Conservation (phyloP, 2,113 vertebrate species). For the Dicerorhinus sumatrensis region DNA sequence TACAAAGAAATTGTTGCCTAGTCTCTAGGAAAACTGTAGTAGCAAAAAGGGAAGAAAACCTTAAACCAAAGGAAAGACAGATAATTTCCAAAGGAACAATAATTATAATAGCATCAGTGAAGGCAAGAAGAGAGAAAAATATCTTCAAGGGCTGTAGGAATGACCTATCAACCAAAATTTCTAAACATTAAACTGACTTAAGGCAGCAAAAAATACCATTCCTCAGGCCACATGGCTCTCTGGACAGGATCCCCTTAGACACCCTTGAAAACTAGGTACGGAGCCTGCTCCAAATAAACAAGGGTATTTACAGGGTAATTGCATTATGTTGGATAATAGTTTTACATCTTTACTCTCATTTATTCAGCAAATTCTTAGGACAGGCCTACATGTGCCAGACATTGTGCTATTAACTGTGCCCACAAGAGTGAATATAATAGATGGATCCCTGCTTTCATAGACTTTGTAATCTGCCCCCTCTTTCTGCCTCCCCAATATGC, state of each 20-base stretch:
- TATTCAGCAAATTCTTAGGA: not conserved
- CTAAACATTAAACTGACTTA: not conserved
- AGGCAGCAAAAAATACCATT: no score
- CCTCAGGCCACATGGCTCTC: not conserved
- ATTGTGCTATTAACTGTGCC: not conserved
- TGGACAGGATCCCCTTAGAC: no score
- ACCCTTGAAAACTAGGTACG: not conserved
- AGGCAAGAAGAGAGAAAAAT: not conserved
- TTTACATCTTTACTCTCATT: not conserved
- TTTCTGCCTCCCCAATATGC: not conserved
- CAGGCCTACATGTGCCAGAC: not conserved
- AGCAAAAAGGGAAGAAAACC: not conserved
- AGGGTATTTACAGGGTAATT: not conserved
- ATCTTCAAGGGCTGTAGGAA: not conserved
- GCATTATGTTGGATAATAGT: not conserved
- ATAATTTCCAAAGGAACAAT: not conserved
- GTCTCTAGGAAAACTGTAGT: not conserved
- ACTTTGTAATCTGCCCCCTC: no score
- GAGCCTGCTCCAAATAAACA: not conserved
- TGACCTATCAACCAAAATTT: not conserved
- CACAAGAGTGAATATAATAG: not conserved
- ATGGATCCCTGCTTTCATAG: not conserved
- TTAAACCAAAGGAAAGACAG: not conserved
- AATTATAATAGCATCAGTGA: not conserved
- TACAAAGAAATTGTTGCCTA: not conserved